Conservation (phyloP, 2,888 invertebrate genomes). For the Anodontia alba region DNA sequence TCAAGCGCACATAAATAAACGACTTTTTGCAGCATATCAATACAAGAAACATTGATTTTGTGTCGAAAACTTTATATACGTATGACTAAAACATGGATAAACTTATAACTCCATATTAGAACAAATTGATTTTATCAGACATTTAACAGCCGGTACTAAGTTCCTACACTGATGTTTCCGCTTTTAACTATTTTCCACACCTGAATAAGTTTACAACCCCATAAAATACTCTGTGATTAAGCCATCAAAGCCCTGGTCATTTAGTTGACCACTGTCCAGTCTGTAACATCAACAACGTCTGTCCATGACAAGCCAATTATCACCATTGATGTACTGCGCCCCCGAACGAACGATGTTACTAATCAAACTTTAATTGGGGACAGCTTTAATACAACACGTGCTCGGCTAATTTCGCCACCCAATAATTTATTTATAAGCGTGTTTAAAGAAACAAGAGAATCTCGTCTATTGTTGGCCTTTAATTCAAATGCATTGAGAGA, state of each 20-base stretch:
- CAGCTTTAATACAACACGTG: slow-evolving; percentile 50
- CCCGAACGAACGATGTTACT: slow-evolving; percentile 9
- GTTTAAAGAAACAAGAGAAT: slow-evolving; percentile 41
- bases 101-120: no score
- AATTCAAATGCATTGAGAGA: slow-evolving; percentile 5
- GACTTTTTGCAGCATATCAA: no score
- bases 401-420: slow-evolving; percentile 53
- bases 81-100: no score
- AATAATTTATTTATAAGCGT: slow-evolving; percentile 61
- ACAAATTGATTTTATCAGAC: no score
- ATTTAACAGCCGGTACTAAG: no score
- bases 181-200: not conserved
- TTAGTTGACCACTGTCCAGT: not conserved
- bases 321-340: slow-evolving; percentile 29
- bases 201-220: not conserved
- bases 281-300: not conserved
- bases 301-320: slow-evolving; percentile 51
- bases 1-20: no score
- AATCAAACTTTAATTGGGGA: slow-evolving; percentile 63
- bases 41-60: no score
- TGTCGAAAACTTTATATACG: no score
- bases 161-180: no score
- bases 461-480: slow-evolving; percentile 19
- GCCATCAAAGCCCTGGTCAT: not conserved
- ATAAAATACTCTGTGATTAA: slow-evolving; percentile 12